Conservation (phyloP, 64 coral and sea anemone species). For the Orbicella faveolata region DNA sequence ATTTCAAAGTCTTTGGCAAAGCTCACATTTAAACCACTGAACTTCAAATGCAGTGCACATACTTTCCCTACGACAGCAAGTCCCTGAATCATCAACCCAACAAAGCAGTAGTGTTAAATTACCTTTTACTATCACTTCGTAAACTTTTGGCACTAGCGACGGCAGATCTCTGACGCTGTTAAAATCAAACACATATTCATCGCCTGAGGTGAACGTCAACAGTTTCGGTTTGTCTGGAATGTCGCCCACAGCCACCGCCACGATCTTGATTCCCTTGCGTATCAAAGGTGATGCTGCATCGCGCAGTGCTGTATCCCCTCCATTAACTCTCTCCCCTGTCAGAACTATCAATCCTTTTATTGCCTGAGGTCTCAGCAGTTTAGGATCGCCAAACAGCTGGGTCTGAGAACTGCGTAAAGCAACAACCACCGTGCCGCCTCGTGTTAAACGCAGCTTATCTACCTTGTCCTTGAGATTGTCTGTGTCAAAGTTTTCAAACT, state of each 20-base stretch:
- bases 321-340: slow-evolving; percentile 54
- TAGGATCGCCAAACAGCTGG: slow-evolving; percentile 42
- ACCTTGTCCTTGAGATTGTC: slow-evolving; percentile 63
- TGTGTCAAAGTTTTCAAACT: slow-evolving; percentile 74
- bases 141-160: slow-evolving; percentile 67
- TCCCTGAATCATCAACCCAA: neutral
- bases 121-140: slow-evolving; percentile 85
- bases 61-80: too few relatives aligned
- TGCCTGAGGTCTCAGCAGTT: slow-evolving; percentile 57
- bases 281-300: slow-evolving; percentile 36
- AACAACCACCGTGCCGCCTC: slow-evolving; percentile 46
- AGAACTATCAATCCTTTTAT: slow-evolving; percentile 78
- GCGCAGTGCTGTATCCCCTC: slow-evolving; percentile 22
- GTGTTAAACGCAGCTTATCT: slow-evolving; percentile 21
- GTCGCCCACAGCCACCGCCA: slow-evolving; percentile 52
- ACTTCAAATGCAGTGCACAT: too few relatives aligned
- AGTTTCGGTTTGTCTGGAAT: slow-evolving; percentile 41
- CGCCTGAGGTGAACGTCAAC: slow-evolving; percentile 60
- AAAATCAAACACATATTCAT: slow-evolving; percentile 75
- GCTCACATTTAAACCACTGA: too few relatives aligned
- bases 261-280: slow-evolving; percentile 59
- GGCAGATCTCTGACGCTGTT: slow-evolving; percentile 49
- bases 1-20: too few relatives aligned
- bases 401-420: slow-evolving; percentile 47
- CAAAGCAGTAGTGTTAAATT: neutral